Base-by-base conservation (phyloP, 2,888 invertebrate genomes). In the Pharmacophagus antenor region DNA sequence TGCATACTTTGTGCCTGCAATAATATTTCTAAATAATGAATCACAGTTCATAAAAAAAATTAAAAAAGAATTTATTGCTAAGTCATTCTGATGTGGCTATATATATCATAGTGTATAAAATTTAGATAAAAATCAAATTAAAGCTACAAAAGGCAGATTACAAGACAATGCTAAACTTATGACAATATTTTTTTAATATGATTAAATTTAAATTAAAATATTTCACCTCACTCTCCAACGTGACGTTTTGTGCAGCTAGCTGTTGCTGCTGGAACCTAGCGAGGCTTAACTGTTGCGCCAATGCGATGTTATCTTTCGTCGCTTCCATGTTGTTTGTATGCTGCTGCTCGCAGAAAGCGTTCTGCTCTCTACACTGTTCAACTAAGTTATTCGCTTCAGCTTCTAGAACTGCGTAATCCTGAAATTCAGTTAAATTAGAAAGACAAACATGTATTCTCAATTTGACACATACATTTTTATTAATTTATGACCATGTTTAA, bases 331-430 rank as follows among this genome's bases (percentile, higher is more conserved):
- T 94, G 76, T 93, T 92, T 18, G 80, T 86, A 47, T 84, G 82
- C 75, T 94, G 93, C 67, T 92, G 93, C 6, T 91, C 84, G 56
- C 92, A 84, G 80, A 94, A 94, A 22, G 82, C 76, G 65, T 93
- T 93, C 64, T 92, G 91, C 70, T 94, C 94, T 59, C 92, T 90
- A 37, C 92, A 82, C 37, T 84, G 77, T 63, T 93, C 93, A 61
- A 89, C 82, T 57, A 92, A 75, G 22, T 88, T 85, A 61, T 85
- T 84, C 0, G 81, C 83, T 25, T 91, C 85, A 5, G 80, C 75
- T 0, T 89, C 88, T 18, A 92, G 68, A 0, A 82, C 79, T 52
- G 88, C 88, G 25, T 92, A 92, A 63, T 93, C 93, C 92, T 93
- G 64, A 0, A 70, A 67, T 25, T 5, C 15, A n/a, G 3, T 31